Conservation (phyloP, 53 echinoderm and acorn worm genomes). For the Mesocentrotus franciscanus region DNA sequence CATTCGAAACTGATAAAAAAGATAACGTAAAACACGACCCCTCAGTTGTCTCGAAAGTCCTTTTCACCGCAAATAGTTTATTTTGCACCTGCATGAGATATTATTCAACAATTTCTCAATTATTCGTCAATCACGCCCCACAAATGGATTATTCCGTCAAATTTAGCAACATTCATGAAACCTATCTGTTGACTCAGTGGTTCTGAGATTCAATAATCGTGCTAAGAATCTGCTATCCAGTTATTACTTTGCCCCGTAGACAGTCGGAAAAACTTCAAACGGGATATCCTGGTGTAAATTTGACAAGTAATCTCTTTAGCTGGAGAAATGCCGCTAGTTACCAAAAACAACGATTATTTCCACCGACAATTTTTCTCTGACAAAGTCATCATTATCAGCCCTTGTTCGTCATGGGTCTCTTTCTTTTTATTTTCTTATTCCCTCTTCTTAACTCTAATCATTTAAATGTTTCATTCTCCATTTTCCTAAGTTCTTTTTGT, state of each 20-base stretch:
- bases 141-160: slow-evolving; percentile 21
- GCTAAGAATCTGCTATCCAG: neutral
- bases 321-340: slow-evolving; percentile 26
- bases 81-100: slow-evolving; percentile 22
- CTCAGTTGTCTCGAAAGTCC: neutral
- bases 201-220: slow-evolving; percentile 5
- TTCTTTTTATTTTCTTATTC: slow-evolving; percentile 4
- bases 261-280: slow-evolving; percentile 35
- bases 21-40: neutral
- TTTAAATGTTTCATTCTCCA: neutral
- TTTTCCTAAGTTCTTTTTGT: neutral
- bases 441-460: neutral
- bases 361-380: neutral
- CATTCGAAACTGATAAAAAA: neutral
- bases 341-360: neutral
- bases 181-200: slow-evolving; percentile 37
- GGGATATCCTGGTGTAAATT: neutral
- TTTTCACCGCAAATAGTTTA: neutral
- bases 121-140: neutral
- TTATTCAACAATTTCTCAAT: slow-evolving; percentile 33
- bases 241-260: slow-evolving; percentile 12
- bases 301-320: slow-evolving; percentile 7
- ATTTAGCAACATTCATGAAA: slow-evolving; percentile 55
- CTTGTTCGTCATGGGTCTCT: neutral
- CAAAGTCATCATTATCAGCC: neutral